These are phyloP conservation scores for Geotrypetes seraphini DNA, from an alignment of 2,797 vertebrate genomes.

Conservation along the genomic window DNA sequence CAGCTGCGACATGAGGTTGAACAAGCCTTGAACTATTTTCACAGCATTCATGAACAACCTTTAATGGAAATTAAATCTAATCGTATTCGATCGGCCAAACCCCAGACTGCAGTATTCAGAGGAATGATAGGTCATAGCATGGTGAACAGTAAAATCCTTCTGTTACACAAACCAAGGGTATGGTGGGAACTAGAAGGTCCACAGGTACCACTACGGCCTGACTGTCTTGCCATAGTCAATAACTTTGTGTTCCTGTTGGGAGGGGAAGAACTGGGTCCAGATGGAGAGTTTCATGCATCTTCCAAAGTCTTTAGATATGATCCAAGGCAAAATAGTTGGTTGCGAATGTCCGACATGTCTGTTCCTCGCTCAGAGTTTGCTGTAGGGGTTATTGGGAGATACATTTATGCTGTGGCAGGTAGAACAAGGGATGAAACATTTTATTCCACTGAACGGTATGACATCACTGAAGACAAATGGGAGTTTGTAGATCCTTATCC, in stretches of 20 bases:
- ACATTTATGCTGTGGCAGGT: conserved; percentile 91
- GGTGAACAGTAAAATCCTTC: conserved; percentile 98
- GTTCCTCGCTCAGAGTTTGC: conserved; percentile 96
- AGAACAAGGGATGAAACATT: conserved; percentile 95
- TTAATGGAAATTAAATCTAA: conserved; percentile 87
- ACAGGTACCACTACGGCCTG: conserved; percentile 88
- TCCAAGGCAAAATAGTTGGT: conserved; percentile 92
- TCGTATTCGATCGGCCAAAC: conserved; percentile 89
- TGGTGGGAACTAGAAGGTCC: conserved; percentile 98
- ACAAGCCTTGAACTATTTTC: conserved; percentile 91
- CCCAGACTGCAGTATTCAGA: conserved; percentile 93
- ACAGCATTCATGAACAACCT: conserved; percentile 89
- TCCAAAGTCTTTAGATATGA: conserved; percentile 97
- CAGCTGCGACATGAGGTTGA: conserved; percentile 93
- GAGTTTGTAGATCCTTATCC: conserved; percentile 97
- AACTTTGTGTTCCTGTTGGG: conserved; percentile 95
- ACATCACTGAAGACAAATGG: conserved; percentile 94
- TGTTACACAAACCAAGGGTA: conserved; percentile 90
- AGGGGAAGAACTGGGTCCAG: conserved; percentile 91
- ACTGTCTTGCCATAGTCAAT: conserved; percentile 94
- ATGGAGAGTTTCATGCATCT: conserved; percentile 95
- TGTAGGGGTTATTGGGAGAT: conserved; percentile 91
- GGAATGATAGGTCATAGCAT: conserved; percentile 99
- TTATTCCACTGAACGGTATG: conserved; percentile 93
- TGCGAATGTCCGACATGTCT: conserved; percentile 97